phyloP scores from a whole-genome alignment of 2,888 invertebrate species.

The Pollenia angustigena region DNA sequence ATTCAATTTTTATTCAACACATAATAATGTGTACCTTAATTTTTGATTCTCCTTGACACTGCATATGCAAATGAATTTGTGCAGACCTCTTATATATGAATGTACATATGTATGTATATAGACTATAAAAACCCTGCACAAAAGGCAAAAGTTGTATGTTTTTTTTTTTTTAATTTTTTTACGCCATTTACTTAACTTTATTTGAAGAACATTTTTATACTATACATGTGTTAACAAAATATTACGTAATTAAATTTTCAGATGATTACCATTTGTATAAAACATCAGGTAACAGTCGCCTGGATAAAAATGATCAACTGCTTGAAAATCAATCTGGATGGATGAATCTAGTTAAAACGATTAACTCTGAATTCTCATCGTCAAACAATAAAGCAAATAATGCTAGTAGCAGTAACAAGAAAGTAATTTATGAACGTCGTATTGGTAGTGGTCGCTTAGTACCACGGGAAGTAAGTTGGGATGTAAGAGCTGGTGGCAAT shows the following conservation, averaged over 20 bases:
- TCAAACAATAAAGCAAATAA: slow-evolving; percentile 74
- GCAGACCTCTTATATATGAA: too few relatives aligned
- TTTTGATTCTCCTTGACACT: too few relatives aligned
- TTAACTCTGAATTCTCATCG: slow-evolving; percentile 52
- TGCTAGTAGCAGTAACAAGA: slow-evolving; percentile 62
- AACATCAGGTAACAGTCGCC: slow-evolving; percentile 22
- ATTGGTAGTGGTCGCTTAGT: slow-evolving; percentile 94
- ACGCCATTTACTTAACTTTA: neutral
- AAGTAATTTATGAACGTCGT: slow-evolving; percentile 85
- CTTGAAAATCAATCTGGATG: slow-evolving; percentile 68
- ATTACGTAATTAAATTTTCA: neutral
- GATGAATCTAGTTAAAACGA: slow-evolving; percentile 57
- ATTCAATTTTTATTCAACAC: too few relatives aligned
- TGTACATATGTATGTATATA: too few relatives aligned
- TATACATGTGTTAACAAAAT: too few relatives aligned
- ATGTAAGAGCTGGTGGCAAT: slow-evolving; percentile 78
- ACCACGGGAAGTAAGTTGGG: slow-evolving; percentile 86
- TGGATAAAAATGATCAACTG: slow-evolving; percentile 40
- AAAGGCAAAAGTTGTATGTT: too few relatives aligned
- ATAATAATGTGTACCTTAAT: too few relatives aligned
- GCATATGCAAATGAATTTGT: too few relatives aligned
- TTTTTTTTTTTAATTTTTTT: too few relatives aligned
- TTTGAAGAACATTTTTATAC: neutral
- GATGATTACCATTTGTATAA: slow-evolving; percentile 40
- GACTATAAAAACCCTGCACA: too few relatives aligned